Evolutionary conservation across 64 coral and sea anemone genomes (phyloP).

Genomic region (Hydrozoanthus tunicans): DNA sequence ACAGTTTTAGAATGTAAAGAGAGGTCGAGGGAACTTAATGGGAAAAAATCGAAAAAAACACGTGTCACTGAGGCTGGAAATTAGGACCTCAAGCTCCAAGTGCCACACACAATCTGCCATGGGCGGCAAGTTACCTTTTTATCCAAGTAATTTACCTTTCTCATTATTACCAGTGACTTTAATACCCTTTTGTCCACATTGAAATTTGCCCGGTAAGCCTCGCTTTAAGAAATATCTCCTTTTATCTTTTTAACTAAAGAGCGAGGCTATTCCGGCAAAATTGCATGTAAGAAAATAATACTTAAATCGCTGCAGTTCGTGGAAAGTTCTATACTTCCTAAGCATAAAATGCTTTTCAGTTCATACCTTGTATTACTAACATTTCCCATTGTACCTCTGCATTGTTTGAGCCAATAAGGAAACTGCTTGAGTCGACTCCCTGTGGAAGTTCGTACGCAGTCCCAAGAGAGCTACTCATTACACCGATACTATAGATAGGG

Average conservation of each 20-base stretch:
- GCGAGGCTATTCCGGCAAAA: neutral
- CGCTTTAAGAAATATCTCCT: too few relatives aligned
- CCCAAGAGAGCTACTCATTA: neutral
- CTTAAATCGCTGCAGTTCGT: neutral
- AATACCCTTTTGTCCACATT: too few relatives aligned
- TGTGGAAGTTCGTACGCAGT: neutral
- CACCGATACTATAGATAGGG: neutral
- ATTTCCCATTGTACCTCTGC: neutral
- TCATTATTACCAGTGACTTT: too few relatives aligned
- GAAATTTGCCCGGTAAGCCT: too few relatives aligned
- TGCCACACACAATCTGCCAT: too few relatives aligned
- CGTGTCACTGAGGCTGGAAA: neutral
- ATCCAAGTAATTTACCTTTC: too few relatives aligned
- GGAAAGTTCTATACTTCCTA: neutral
- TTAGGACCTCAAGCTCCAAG: too few relatives aligned
- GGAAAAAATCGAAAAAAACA: neutral
- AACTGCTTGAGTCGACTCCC: neutral
- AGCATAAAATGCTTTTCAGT: neutral
- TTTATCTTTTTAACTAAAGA: too few relatives aligned
- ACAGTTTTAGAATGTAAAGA: neutral
- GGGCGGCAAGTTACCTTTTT: too few relatives aligned
- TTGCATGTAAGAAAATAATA: neutral
- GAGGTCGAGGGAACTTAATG: neutral
- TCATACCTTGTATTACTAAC: conserved; percentile 21
- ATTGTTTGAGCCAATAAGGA: neutral